Base-by-base conservation (phyloP, 2,888 invertebrate species). In the Aplocera efformata region DNA sequence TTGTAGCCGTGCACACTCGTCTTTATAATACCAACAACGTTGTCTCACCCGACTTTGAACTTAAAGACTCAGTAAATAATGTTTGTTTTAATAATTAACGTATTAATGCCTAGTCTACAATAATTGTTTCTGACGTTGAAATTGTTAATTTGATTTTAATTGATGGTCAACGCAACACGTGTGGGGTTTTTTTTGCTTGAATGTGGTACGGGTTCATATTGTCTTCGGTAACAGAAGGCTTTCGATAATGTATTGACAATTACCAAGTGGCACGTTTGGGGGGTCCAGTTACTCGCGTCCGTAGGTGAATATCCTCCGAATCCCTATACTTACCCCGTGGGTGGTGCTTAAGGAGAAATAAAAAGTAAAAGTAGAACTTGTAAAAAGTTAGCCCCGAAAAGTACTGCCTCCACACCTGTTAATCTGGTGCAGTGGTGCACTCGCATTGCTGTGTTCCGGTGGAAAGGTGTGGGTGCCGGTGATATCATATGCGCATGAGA, bases 141-240 rank as follows among this genome's bases (percentile, higher is more conserved):
- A 69, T 67, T 58, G 70, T 74, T 81, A 73, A 81, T 81, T 67
- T 63, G 71, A 58, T 74, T 81, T 71, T 79, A 82, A 81, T 81
- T 79, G 72, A 69, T 67, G 63, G 57, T 48, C 50, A 49, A 63
- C 73, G 66, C 50, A 49, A 63, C 74, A 67, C 67, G 68, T 67
- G 74, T 55, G 41, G 9, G 47, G 43, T 50, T 44, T 32, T 40
- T 40, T 32, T 40, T 40, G 28, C 32, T 29, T 8, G 32, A 3
- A 31, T 1, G 41, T 44, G 36, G 42, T 6, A 23, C 22, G 10
- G 21, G 6, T 22, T 10, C 7, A 22, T 31, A 22, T 20, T n/a
- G 29, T 10, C 2, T 31, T 31, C 21, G 10, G 7, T 10, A 22
- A 22, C 22, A 22, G 22, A 22, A 5, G 22, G 22, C n/a, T 22